Evolutionary conservation across 2,888 invertebrate genomes (phyloP).

Genomic region (Eremobia ochroleuca): DNA sequence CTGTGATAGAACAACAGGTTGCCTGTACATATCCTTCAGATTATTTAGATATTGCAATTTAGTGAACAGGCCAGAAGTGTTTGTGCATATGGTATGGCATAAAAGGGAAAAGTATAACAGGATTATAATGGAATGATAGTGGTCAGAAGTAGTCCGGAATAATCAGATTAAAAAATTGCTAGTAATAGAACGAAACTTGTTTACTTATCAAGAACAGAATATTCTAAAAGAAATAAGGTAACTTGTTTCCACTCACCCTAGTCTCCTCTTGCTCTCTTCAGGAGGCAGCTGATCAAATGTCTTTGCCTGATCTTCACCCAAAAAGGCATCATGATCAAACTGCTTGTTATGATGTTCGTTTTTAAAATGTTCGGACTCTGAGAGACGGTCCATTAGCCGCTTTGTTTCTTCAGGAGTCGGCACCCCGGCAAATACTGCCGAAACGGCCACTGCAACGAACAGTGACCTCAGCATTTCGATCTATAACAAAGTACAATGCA

Average conservation of each 20-base stretch:
- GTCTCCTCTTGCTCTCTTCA: conserved; percentile 97
- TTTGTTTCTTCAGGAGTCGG: conserved; percentile 94
- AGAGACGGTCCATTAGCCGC: conserved; percentile 93
- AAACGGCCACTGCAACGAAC: conserved; percentile 82
- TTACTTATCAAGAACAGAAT: background rate
- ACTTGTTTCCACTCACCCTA: conserved; percentile 91
- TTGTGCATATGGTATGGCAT: background rate
- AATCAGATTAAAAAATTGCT: too few species aligned
- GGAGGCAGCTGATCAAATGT: conserved; percentile 98
- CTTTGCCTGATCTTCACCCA: conserved; percentile 98
- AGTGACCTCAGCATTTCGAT: conserved; percentile 82
- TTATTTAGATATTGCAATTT: background rate
- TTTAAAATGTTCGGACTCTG: conserved; percentile 95
- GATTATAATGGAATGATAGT: background rate
- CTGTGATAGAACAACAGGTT: background rate
- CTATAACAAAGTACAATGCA: conserved; percentile 60
- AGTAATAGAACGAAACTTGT: background rate
- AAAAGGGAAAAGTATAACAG: background rate
- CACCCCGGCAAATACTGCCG: conserved; percentile 89
- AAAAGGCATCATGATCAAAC: conserved; percentile 99
- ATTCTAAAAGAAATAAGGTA: background rate
- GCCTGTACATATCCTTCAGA: background rate
- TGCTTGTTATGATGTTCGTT: conserved; percentile 96
- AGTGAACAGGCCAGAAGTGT: background rate
- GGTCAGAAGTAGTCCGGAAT: too few species aligned